These are phyloP conservation scores for Pemphigus obesinymphae DNA, from an alignment of 1,140 invertebrate genomes.

Conservation along the genomic window DNA sequence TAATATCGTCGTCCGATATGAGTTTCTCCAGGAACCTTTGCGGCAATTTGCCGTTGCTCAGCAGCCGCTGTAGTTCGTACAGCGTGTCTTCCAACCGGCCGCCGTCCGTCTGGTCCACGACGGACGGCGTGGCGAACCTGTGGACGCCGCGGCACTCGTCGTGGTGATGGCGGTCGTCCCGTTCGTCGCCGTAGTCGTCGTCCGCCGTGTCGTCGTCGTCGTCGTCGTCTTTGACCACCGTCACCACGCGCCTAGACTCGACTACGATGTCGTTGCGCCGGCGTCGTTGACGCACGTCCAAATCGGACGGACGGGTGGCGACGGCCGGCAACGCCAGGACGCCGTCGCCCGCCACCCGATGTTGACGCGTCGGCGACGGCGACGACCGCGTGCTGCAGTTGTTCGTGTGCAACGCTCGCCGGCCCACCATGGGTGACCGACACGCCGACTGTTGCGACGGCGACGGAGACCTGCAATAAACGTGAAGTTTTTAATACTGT, in stretches of 20 bases:
- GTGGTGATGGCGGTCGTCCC: neutral
- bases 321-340: slow-evolving; percentile 46
- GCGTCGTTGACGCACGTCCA: slow-evolving; percentile 58
- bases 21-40: slow-evolving; percentile 19
- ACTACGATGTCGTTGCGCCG: slow-evolving; percentile 45
- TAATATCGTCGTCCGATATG: slow-evolving; percentile 17
- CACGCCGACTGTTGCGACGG: slow-evolving; percentile 50
- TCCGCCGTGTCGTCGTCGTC: slow-evolving; percentile 49
- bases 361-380: slow-evolving; percentile 25
- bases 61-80: neutral
- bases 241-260: neutral
- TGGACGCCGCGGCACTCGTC: no score
- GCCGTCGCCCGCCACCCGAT: neutral
- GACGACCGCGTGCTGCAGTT: slow-evolving; percentile 41
- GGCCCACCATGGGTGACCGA: slow-evolving; percentile 58
- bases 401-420: slow-evolving; percentile 52
- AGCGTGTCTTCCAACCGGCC: neutral
- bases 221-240: slow-evolving; percentile 48
- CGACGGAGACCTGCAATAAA: slow-evolving; percentile 50
- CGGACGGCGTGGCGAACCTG: neutral
- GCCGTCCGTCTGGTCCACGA: neutral
- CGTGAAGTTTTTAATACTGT: no score
- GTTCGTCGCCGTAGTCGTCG: neutral
- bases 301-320: slow-evolving; percentile 52
- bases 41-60: neutral